Conservation (phyloP, 2,113 vertebrate genomes). For the human region DNA sequence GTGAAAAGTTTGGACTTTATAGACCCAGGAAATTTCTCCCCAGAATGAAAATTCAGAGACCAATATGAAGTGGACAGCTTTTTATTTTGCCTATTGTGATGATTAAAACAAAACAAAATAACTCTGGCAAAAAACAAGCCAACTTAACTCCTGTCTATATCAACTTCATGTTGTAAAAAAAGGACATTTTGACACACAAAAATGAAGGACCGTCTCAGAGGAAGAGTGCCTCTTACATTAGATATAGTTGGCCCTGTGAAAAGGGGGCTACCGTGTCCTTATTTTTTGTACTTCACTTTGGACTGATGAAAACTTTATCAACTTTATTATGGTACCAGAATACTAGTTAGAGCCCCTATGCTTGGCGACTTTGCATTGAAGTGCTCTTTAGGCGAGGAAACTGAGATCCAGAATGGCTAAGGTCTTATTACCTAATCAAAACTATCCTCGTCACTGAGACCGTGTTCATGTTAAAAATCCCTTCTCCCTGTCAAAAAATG, state of each 20-base stretch:
- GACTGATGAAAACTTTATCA: neutral
- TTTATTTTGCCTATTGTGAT: neutral
- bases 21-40: neutral
- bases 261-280: neutral
- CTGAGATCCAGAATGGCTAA: neutral
- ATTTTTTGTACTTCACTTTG: neutral
- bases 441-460: neutral
- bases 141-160: neutral
- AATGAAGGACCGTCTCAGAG: neutral
- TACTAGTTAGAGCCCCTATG: neutral
- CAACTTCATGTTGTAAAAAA: neutral
- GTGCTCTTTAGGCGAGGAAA: neutral
- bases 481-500: neutral
- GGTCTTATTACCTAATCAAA: neutral
- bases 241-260: neutral
- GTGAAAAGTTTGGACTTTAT: neutral
- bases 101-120: neutral
- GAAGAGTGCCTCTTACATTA: neutral
- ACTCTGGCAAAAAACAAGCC: neutral
- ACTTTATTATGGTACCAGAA: neutral
- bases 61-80: neutral
- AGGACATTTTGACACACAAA: neutral
- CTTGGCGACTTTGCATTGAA: neutral
- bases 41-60: constrained; percentile 1
- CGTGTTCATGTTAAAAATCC: neutral